Percentiles rank a stretch among this genome's conserved stretches.
phyloP scores from a whole-genome alignment of 2,113 vertebrate species.

The Xyrauchen texanus region DNA sequence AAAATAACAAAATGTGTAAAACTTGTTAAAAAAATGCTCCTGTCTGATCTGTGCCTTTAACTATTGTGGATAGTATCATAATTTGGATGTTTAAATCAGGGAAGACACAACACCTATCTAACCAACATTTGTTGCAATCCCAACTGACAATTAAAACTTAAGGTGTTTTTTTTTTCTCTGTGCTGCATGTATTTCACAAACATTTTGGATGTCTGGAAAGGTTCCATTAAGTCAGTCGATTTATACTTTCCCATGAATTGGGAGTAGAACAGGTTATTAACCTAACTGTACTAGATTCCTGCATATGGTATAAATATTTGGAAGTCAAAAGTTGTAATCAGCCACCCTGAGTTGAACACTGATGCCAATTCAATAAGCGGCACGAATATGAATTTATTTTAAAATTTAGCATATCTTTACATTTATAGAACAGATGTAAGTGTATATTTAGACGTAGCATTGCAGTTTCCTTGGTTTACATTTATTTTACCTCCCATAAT shows the following conservation, averaged over 20 bases:
- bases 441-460: too few relatives aligned
- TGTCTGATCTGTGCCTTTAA: constrained; percentile 95
- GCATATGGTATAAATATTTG: background rate
- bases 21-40: constrained; percentile 47
- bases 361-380: background rate
- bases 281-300: constrained; percentile 9
- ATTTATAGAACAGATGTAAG: background rate
- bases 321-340: background rate
- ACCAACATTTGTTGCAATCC: constrained; percentile 81
- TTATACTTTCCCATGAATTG: constrained; percentile 40
- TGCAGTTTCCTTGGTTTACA: background rate
- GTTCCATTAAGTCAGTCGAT: constrained; percentile 39
- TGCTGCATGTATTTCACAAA: constrained; percentile 87
- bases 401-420: constrained; percentile 11
- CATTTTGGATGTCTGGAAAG: constrained; percentile 59
- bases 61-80: constrained; percentile 90
- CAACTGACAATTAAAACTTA: constrained; percentile 71
- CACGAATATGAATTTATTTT: background rate
- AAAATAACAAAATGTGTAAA: constrained; percentile 59
- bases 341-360: background rate
- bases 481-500: background rate
- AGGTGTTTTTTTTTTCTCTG: constrained; percentile 65
- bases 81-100: constrained; percentile 90
- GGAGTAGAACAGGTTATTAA: constrained; percentile 23
- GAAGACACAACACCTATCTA: constrained; percentile 87